phyloP scores from a whole-genome alignment of 1,140 invertebrate genomes.

The Tribolium castaneum region DNA sequence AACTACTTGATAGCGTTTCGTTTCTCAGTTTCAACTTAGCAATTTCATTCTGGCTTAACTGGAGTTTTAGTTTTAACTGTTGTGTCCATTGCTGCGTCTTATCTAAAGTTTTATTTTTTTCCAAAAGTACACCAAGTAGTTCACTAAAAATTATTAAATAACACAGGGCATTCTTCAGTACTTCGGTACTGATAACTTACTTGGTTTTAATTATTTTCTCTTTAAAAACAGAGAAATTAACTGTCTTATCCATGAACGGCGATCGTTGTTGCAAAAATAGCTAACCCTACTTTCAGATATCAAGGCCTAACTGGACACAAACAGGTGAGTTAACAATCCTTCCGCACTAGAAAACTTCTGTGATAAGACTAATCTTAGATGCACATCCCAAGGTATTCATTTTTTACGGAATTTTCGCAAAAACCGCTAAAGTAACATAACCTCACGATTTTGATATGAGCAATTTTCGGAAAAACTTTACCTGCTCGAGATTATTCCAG shows the following conservation, averaged over 20 bases:
- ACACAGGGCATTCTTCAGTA: background rate
- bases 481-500: no score
- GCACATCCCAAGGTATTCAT: no score
- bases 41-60: constrained; percentile 34
- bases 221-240: constrained; percentile 39
- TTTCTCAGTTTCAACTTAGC: constrained; percentile 26
- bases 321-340: no score
- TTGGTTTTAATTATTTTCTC: constrained; percentile 43
- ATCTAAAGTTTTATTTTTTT: constrained; percentile 8
- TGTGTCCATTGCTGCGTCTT: constrained; percentile 3
- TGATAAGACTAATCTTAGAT: no score
- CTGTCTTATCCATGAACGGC: background rate
- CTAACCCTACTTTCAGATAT: background rate
- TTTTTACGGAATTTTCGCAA: no score
- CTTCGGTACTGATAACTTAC: constrained; percentile 19
- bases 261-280: background rate
- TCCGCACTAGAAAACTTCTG: no score
- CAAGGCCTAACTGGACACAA: background rate
- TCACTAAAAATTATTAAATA: constrained; percentile 22
- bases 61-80: constrained; percentile 16
- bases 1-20: background rate
- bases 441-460: no score
- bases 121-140: background rate
- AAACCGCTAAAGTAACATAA: no score
- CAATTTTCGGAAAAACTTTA: no score